phyloP scores from a whole-genome alignment of 2,113 vertebrate genomes.

The Rhagologus leucostigma region DNA sequence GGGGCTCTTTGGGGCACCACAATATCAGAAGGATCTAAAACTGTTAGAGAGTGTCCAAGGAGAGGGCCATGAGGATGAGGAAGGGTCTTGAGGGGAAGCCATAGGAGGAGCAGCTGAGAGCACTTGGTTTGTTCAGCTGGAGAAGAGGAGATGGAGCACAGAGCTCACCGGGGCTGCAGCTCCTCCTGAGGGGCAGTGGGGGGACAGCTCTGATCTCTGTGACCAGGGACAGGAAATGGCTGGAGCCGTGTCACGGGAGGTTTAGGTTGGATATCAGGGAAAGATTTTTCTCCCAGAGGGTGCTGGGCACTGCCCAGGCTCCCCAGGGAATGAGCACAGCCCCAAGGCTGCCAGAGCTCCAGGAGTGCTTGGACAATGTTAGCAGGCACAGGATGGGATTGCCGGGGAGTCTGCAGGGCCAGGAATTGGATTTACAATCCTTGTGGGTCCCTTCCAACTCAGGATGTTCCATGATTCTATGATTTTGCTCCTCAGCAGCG shows the following conservation, averaged over 20 bases:
- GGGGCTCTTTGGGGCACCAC: too few species aligned
- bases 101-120: too few species aligned
- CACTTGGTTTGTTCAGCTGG: too few species aligned
- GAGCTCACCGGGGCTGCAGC: neutral
- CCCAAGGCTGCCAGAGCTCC: neutral
- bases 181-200: neutral
- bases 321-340: neutral
- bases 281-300: neutral
- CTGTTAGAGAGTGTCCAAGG: too few species aligned
- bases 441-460: neutral
- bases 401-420: neutral
- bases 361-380: fast-evolving
- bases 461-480: neutral
- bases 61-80: too few species aligned
- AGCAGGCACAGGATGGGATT: neutral
- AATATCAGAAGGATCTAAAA: too few species aligned
- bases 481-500: neutral
- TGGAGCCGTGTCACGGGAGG: neutral
- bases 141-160: neutral
- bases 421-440: neutral
- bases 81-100: too few species aligned
- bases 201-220: neutral
- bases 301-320: neutral
- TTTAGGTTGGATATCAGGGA: fast-evolving
- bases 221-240: neutral